A percentile compares a stretch with the other conserved stretches of the same genome.
Evolutionary conservation across 1,140 invertebrate species (phyloP).

Genomic region (Pseudomyrmex dendroicus): DNA sequence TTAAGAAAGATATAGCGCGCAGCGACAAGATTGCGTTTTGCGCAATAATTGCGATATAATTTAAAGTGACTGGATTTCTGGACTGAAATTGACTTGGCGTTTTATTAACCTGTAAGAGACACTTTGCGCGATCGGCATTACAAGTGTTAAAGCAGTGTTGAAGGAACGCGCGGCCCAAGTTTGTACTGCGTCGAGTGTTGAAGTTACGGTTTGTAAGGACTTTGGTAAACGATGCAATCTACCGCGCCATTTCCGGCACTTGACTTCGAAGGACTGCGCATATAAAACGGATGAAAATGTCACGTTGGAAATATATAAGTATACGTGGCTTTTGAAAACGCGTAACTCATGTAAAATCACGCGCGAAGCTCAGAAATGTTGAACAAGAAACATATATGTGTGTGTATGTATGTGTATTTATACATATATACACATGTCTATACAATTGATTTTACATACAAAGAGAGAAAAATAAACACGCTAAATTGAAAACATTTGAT

Average conservation of each 20-base stretch:
- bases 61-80: neutral
- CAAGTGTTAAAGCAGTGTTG: conserved; percentile 32
- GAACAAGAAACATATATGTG: neutral
- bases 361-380: conserved; percentile 17
- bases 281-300: conserved; percentile 40
- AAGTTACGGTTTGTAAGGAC: conserved; percentile 45
- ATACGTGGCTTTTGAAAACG: neutral
- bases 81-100: conserved; percentile 13
- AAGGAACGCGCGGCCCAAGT: conserved; percentile 10
- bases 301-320: neutral
- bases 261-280: conserved; percentile 45
- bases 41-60: neutral
- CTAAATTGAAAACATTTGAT: neutral
- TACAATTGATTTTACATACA: neutral
- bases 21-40: conserved; percentile 3
- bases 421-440: too few species aligned
- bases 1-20: neutral
- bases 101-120: conserved; percentile 25
- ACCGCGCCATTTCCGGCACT: conserved; percentile 67
- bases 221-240: conserved; percentile 68
- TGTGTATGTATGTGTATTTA: too few species aligned
- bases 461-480: neutral
- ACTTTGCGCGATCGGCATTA: conserved; percentile 2
- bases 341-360: neutral
- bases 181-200: neutral